Evolutionary conservation across 1,140 invertebrate genomes (phyloP).

Genomic region (Amyelois transitella): DNA sequence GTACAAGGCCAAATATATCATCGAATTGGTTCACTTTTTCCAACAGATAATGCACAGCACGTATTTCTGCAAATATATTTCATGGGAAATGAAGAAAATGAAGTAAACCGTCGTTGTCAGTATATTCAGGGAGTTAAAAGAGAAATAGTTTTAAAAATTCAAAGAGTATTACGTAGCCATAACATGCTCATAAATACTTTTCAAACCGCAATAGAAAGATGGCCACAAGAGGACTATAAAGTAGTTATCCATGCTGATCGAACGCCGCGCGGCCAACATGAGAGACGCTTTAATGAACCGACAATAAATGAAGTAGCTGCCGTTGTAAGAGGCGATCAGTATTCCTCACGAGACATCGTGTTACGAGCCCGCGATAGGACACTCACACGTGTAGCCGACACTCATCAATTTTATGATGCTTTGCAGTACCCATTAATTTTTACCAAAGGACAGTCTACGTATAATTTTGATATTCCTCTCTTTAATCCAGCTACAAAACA

Average conservation of each 20-base stretch:
- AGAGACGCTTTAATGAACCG: conserved; percentile 39
- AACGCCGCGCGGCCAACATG: conserved; percentile 54
- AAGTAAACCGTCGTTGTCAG: conserved; percentile 22
- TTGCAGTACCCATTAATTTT: conserved; percentile 54
- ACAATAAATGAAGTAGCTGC: conserved; percentile 14
- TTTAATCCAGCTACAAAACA: too few species aligned
- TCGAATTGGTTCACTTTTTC: conserved; percentile 47
- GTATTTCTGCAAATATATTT: conserved; percentile 69
- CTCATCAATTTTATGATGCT: conserved; percentile 64
- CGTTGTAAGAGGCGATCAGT: conserved; percentile 36
- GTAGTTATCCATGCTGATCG: conserved; percentile 54
- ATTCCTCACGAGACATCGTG: conserved; percentile 7
- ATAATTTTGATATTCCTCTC: conserved; percentile 45
- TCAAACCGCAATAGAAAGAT: conserved; percentile 42
- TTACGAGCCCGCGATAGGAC: too few species aligned
- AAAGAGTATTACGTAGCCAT: too few species aligned
- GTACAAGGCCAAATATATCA: conserved; percentile 72
- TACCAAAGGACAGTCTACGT: conserved; percentile 55
- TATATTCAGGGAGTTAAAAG: conserved; percentile 29
- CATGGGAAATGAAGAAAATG: conserved; percentile 39
- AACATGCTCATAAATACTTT: conserved; percentile 41
- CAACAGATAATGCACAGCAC: conserved; percentile 25
- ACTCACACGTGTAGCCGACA: conserved; percentile 27
- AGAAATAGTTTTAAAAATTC: conserved; percentile 37
- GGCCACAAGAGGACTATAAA: conserved; percentile 40